These are phyloP conservation scores for Cyprinella venusta DNA, from an alignment of 2,797 vertebrate genomes.

Conservation along the genomic window DNA sequence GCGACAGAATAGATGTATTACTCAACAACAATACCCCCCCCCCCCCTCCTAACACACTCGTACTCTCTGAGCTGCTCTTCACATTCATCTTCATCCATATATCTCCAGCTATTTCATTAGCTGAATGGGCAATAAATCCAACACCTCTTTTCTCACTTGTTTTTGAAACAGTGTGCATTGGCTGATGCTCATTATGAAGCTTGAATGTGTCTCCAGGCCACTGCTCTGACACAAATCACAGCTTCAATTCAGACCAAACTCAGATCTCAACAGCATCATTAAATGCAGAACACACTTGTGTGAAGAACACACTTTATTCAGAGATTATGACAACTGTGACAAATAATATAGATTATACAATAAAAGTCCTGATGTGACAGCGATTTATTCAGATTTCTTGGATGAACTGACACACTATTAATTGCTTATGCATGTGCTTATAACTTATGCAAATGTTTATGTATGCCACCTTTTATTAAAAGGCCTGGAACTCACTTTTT, in stretches of 20 bases:
- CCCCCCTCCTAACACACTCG: constrained; percentile 28
- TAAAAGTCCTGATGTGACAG: constrained; percentile 21
- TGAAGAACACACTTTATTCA: constrained; percentile 30
- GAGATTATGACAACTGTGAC: constrained; percentile 16
- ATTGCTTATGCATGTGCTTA: not conserved
- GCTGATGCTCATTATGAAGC: constrained; percentile 27
- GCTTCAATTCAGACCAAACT: constrained; percentile 19
- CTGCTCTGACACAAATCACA: constrained; percentile 37
- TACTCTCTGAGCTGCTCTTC: constrained; percentile 49
- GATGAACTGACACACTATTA: not conserved
- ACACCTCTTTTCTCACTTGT: constrained; percentile 56
- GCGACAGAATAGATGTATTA: constrained; percentile 52
- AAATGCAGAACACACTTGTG: constrained; percentile 15
- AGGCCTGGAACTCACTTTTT: not conserved
- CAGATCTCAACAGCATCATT: constrained; percentile 36
- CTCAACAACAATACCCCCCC: constrained; percentile 60
- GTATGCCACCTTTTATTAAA: not conserved
- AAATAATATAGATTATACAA: constrained; percentile 13
- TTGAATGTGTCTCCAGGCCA: constrained; percentile 11
- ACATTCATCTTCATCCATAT: constrained; percentile 59
- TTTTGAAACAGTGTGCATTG: constrained; percentile 60
- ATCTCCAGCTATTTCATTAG: constrained; percentile 80
- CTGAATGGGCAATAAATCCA: constrained; percentile 76
- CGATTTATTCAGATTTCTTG: constrained; percentile 8
- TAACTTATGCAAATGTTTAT: constrained; percentile 1